Base-by-base conservation (phyloP, 2,113 vertebrate species). In the Strigops habroptila region DNA sequence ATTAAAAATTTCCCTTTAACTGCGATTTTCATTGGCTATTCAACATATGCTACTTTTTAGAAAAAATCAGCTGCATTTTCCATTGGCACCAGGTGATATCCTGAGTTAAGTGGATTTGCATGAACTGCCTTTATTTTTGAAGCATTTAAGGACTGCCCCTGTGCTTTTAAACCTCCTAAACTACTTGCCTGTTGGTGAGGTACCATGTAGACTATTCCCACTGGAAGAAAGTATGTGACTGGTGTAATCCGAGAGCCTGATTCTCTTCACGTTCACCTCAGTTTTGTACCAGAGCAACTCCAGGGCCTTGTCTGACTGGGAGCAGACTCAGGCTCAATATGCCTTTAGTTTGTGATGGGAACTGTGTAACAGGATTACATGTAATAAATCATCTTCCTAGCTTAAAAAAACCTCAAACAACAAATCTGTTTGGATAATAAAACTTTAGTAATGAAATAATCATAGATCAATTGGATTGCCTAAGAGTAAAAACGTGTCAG, bases 401-500 rank as follows among this genome's bases (percentile, higher is more conserved):
- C 74, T 94, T 77, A 55, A 57, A 91, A 94, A 59, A 49, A 21
- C 13, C 3, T 31, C 3, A 88, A 69, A 74, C 33, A 35, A 19
- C 1, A 53, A 90, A 46, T 22, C 33, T 92, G 31, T 90, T 82
- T 90, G 78, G 41, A 25, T 91, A 93, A 73, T 85, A 91, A 62
- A 86, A 85, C 71, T 90, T 77, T 15, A 86, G 25, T 90, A 95
- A 96, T 87, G 52, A 96, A 97, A 71, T 93, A 88, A 87, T 82
- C 28, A 78, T 86, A 94, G 49, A 90, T 62, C 51, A n/a, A 35
- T 69, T 59, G 91, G 53, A 63, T 87, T 88, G 49, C 86, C 82
- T 48, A 35, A 55, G 49, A 46, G 77, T 49, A 55, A 82, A 94
- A 90, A 16, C 0, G 0, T 25, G 19, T 46, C 67, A 12, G 3